Percentiles rank a stretch among this genome's conserved stretches.
phyloP scores from a whole-genome alignment of 2,888 invertebrate genomes.

The Uloborus plumipes region DNA sequence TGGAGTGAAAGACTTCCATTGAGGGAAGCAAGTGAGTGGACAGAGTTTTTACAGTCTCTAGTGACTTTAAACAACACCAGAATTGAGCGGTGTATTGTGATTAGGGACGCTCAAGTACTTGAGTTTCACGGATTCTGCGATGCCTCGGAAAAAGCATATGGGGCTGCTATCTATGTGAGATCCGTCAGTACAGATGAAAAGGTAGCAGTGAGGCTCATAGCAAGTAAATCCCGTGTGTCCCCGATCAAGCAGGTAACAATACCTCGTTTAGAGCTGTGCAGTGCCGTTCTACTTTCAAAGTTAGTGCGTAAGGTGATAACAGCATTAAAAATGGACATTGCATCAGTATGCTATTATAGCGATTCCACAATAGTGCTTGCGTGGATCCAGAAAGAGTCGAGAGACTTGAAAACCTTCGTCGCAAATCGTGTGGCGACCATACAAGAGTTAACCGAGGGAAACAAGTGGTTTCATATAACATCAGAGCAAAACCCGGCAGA shows the following conservation, averaged over 20 bases:
- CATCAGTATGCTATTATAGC: too few species aligned
- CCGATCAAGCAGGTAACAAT: constrained; percentile 15
- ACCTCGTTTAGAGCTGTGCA: constrained; percentile 24
- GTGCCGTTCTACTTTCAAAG: constrained; percentile 17
- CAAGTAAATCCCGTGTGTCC: constrained; percentile 19
- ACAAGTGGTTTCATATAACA: constrained; percentile 67
- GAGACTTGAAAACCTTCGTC: too few species aligned
- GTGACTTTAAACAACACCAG: background rate
- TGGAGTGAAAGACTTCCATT: constrained; percentile 1
- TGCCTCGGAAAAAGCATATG: constrained; percentile 12
- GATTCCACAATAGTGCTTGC: too few species aligned
- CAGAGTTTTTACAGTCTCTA: constrained; percentile 1
- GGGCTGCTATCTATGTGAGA: constrained; percentile 4
- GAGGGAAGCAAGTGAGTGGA: constrained; percentile 10
- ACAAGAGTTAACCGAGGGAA: constrained; percentile 62
- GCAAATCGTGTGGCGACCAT: background rate
- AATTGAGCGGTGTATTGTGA: background rate
- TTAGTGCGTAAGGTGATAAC: constrained; percentile 1
- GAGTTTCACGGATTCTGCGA: constrained; percentile 19
- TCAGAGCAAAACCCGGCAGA: constrained; percentile 69
- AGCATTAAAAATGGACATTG: background rate
- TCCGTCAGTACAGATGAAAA: background rate
- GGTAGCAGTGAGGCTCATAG: background rate
- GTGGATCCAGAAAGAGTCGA: too few species aligned
- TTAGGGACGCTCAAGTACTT: background rate